phyloP scores from a whole-genome alignment of 2,113 vertebrate species.

The Bubo scandiacus region DNA sequence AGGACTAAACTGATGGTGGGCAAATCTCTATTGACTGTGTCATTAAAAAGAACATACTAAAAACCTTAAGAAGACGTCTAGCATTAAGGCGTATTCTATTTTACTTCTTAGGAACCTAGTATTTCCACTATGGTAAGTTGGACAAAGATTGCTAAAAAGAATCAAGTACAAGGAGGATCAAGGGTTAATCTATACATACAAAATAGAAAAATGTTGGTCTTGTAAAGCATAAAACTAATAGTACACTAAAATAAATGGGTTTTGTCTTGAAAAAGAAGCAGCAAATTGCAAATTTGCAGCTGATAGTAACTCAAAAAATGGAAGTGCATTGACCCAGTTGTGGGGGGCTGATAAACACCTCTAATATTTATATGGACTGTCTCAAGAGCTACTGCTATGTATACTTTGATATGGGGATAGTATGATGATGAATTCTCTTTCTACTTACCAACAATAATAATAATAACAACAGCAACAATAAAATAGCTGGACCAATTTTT shows the following conservation, averaged over 20 bases:
- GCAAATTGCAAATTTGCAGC: not conserved
- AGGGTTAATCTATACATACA: not conserved
- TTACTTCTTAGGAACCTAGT: not conserved
- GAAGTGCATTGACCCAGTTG: not conserved
- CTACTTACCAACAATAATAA: not conserved
- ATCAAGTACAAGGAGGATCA: not conserved
- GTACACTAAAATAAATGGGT: rapidly evolving
- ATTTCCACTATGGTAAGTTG: not conserved
- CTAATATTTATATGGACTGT: not conserved
- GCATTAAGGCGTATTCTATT: not conserved
- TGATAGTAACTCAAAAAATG: not conserved
- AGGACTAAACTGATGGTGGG: not conserved
- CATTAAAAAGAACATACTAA: not conserved
- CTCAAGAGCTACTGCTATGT: not conserved
- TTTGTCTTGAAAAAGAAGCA: not conserved
- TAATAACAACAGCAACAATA: not conserved
- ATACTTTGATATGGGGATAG: not conserved
- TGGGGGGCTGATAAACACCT: not conserved
- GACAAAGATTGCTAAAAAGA: not conserved
- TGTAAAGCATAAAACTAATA: not conserved
- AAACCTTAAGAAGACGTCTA: not conserved
- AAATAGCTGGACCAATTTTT: not conserved
- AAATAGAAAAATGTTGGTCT: not conserved
- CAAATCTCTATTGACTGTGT: not conserved
- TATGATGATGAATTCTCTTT: not conserved